These are phyloP conservation scores for Cheilosia scutellata DNA, from an alignment of 2,888 invertebrate genomes.

Conservation along the genomic window DNA sequence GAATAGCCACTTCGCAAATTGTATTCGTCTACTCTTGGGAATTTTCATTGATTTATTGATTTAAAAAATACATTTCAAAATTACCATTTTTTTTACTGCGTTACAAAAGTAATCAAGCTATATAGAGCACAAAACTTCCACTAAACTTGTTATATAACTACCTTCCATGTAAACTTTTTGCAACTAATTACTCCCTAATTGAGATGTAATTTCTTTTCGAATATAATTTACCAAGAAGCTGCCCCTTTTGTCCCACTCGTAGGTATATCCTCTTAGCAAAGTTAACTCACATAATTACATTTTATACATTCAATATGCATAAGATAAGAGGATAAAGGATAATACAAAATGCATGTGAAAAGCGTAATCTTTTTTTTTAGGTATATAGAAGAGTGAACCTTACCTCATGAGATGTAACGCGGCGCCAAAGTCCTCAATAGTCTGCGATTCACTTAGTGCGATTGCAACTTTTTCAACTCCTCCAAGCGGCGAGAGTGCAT, in stretches of 20 bases:
- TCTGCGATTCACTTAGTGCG: slow-evolving; percentile 96
- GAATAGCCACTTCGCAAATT: no score
- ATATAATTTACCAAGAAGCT: no score
- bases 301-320: not conserved
- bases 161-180: not conserved
- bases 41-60: no score
- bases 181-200: not conserved
- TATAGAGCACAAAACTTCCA: not conserved
- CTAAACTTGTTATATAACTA: not conserved
- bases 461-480: slow-evolving; percentile 98
- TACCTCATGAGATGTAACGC: slow-evolving; percentile 84
- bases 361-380: not conserved
- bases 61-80: no score
- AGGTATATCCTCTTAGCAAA: not conserved
- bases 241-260: no score
- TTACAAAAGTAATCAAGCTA: not conserved
- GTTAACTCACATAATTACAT: not conserved
- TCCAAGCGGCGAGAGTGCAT: slow-evolving; percentile 95
- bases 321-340: not conserved
- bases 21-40: no score
- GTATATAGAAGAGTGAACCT: slow-evolving; percentile 57
- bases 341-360: not conserved
- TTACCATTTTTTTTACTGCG: no score
- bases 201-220: not conserved
- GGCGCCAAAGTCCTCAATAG: slow-evolving; percentile 93